Evolutionary conservation across 2,113 vertebrate genomes (phyloP).

Genomic region (Anthoscopus minutus): DNA sequence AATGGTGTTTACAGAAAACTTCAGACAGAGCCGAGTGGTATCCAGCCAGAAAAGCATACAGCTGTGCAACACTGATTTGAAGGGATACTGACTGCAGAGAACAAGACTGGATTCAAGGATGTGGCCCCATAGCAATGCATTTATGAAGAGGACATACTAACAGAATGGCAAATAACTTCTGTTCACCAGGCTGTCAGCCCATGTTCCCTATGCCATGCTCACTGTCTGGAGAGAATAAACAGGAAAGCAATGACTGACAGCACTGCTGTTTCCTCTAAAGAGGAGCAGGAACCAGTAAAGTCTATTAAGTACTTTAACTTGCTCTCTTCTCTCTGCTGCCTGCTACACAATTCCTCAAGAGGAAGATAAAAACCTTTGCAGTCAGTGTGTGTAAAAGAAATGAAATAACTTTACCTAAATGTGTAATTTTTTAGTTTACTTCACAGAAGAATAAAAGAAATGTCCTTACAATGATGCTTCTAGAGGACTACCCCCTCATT

Average conservation of each 20-base stretch:
- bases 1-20: slow-evolving; percentile 78
- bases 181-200: neutral
- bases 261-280: neutral
- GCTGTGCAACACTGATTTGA: slow-evolving; percentile 54
- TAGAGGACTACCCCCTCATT: neutral
- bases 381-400: neutral
- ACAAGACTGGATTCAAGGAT: slow-evolving; percentile 44
- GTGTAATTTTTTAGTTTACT: neutral
- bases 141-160: slow-evolving; percentile 22
- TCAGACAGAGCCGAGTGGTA: slow-evolving; percentile 60
- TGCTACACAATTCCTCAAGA: neutral
- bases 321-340: neutral
- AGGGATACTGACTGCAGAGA: slow-evolving; percentile 40
- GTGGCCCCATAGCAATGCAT: slow-evolving; percentile 7
- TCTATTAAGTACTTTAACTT: neutral
- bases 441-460: neutral
- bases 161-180: neutral
- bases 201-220: neutral
- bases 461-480: neutral
- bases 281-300: neutral
- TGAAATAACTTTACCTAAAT: neutral
- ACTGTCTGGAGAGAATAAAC: neutral
- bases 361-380: neutral
- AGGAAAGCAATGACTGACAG: neutral
- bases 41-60: slow-evolving; percentile 70